phyloP scores from a whole-genome alignment of 2,888 invertebrate species.

The Sycophila texana region DNA sequence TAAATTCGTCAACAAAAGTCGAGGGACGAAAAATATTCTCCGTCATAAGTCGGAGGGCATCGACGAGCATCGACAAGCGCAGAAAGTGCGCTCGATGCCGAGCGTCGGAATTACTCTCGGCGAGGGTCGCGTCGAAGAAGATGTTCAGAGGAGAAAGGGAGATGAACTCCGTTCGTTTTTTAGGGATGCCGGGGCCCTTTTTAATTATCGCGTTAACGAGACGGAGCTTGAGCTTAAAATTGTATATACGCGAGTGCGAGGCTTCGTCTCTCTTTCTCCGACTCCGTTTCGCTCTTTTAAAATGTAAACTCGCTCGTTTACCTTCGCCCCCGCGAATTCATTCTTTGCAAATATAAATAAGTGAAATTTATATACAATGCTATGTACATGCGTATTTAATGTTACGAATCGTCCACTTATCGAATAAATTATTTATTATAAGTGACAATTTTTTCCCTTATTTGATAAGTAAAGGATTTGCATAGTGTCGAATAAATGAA shows the following conservation, averaged over 20 bases:
- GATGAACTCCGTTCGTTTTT: not conserved
- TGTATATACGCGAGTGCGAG: constrained; percentile 10
- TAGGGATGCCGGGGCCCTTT: constrained; percentile 48
- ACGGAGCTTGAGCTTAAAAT: constrained; percentile 40
- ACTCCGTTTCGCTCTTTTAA: not conserved
- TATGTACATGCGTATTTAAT: too few species aligned
- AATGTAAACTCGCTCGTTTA: not conserved
- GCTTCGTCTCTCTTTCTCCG: not conserved
- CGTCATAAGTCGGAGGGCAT: not conserved
- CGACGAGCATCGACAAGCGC: not conserved
- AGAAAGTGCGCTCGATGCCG: too few species aligned
- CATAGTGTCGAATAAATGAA: too few species aligned
- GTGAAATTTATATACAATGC: too few species aligned
- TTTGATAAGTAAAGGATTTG: too few species aligned
- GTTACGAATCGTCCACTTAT: too few species aligned
- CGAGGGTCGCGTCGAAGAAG: constrained; percentile 3
- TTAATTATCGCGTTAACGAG: constrained; percentile 61
- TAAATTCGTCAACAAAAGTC: not conserved
- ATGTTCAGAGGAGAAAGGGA: not conserved
- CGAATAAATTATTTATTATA: too few species aligned
- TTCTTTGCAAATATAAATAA: not conserved
- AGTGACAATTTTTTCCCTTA: too few species aligned
- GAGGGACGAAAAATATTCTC: not conserved
- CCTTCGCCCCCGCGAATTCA: not conserved
- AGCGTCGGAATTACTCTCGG: not conserved